phyloP scores from a whole-genome alignment of 2,888 invertebrate genomes.

The Panorpa germanica region DNA sequence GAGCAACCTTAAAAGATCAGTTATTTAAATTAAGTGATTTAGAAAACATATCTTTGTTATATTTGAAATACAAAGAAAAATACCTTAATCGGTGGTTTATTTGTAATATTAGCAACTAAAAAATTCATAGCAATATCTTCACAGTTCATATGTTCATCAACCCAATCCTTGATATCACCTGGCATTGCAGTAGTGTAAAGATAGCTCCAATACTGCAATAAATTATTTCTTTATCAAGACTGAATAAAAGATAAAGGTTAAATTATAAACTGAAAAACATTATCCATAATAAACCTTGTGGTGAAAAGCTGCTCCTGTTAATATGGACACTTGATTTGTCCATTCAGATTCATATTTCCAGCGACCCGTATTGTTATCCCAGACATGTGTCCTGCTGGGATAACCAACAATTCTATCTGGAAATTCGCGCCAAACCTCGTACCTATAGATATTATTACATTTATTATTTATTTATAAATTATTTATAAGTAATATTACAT shows the following conservation, averaged over 20 bases:
- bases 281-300: conserved; percentile 45
- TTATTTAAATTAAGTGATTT: too few relatives aligned
- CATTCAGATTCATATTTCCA: conserved; percentile 96
- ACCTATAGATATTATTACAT: too few relatives aligned
- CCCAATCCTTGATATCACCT: conserved; percentile 66
- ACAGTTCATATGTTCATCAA: conserved; percentile 92
- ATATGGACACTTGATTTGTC: conserved; percentile 84
- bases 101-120: conserved; percentile 79
- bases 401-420: conserved; percentile 93
- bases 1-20: too few relatives aligned
- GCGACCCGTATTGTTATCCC: conserved; percentile 69
- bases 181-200: conserved; percentile 85
- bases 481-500: too few relatives aligned
- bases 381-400: conserved; percentile 84
- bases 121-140: conserved; percentile 99
- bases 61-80: too few relatives aligned
- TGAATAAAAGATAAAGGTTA: conserved; percentile 10
- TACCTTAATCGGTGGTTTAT: conserved; percentile 87
- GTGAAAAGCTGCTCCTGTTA: conserved; percentile 93
- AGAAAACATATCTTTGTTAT: too few relatives aligned
- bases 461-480: too few relatives aligned
- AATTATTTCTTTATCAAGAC: too few relatives aligned
- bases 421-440: conserved; percentile 91
- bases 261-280: conserved; percentile 7
- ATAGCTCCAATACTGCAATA: conserved; percentile 72